Conservation (phyloP, 2,113 vertebrate species). For the Antechinus stuartii region DNA sequence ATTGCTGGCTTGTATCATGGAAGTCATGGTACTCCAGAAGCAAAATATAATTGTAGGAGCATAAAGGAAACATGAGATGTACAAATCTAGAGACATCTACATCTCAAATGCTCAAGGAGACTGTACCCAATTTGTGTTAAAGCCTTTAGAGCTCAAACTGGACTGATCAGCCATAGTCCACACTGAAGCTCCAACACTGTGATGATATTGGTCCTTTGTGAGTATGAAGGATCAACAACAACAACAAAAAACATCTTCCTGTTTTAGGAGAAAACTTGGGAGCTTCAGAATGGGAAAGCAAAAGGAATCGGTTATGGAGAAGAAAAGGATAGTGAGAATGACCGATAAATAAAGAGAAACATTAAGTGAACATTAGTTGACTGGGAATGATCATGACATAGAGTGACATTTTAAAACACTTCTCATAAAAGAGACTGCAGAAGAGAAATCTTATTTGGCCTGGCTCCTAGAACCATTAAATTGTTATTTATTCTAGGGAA, state of each 20-base stretch:
- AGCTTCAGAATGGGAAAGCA: background rate
- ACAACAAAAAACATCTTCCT: background rate
- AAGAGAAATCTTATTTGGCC: background rate
- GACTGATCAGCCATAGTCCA: background rate
- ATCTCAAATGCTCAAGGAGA: background rate
- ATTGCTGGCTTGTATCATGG: too few relatives aligned
- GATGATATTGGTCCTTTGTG: background rate
- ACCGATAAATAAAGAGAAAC: background rate
- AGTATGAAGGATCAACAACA: background rate
- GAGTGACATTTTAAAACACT: background rate
- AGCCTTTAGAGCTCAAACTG: background rate
- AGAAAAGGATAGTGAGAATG: background rate
- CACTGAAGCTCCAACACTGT: background rate
- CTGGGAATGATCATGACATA: background rate
- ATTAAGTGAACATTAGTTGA: background rate
- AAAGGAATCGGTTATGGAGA: background rate
- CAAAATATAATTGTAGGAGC: background rate
- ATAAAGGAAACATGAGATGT: background rate
- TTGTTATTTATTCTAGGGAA: background rate
- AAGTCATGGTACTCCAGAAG: background rate
- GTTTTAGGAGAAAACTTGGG: background rate
- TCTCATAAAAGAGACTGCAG: background rate
- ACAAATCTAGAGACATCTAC: background rate
- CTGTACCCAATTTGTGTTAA: background rate
- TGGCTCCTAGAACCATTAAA: background rate